These are phyloP conservation scores for Drosophila anomalata DNA, from an alignment of 2,888 invertebrate genomes.

Conservation along the genomic window DNA sequence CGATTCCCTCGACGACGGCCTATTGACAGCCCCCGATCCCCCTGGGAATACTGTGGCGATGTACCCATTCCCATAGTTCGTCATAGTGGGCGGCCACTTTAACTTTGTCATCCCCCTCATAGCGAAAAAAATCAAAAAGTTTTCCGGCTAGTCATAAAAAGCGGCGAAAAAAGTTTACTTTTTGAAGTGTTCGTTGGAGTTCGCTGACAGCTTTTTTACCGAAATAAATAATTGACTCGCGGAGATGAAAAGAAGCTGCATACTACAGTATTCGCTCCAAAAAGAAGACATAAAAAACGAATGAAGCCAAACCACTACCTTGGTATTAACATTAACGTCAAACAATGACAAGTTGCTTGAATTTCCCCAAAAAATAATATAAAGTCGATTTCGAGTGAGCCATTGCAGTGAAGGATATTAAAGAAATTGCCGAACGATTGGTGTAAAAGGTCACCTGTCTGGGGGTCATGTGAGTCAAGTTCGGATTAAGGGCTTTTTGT, in stretches of 20 bases:
- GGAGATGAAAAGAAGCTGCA: constrained; percentile 18
- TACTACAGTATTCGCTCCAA: not conserved
- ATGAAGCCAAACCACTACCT: not conserved
- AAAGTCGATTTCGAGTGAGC: not conserved
- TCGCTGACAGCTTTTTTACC: constrained; percentile 45
- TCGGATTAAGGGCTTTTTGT: not conserved
- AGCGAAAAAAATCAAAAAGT: constrained; percentile 1
- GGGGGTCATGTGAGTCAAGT: not conserved
- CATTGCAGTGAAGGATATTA: not conserved
- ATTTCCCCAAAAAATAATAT: too few relatives aligned
- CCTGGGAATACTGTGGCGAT: constrained; percentile 3
- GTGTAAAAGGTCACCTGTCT: not conserved
- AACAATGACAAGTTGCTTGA: too few relatives aligned
- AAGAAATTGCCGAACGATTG: not conserved
- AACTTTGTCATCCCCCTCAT: constrained; percentile 7
- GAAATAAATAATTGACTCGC: constrained; percentile 33
- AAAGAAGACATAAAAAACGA: not conserved
- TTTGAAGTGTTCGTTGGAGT: constrained; percentile 20
- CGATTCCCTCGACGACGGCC: constrained; percentile 1
- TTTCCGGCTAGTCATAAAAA: constrained; percentile 14
- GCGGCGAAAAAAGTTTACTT: constrained; percentile 11
- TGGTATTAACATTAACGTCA: not conserved
- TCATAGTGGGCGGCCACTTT: constrained; percentile 15
- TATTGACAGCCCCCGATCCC: constrained; percentile 2
- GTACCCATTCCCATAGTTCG: not conserved